Percentiles rank a stretch among this genome's conserved stretches.
Conservation (phyloP, 2,113 vertebrate species). For the Lagopus muta region DNA sequence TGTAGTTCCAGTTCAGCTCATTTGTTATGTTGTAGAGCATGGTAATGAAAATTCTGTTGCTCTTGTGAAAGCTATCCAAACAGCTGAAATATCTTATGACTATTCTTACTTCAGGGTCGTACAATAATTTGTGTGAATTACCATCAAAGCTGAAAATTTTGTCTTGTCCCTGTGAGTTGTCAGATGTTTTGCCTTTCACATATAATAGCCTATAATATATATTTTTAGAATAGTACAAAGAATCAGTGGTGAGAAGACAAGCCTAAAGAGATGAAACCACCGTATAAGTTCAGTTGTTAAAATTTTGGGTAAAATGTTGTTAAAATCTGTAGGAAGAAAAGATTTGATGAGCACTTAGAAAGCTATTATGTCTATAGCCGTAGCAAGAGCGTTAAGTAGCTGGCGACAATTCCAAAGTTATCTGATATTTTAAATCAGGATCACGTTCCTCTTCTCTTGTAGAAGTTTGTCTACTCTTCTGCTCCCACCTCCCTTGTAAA, state of each 20-base stretch:
- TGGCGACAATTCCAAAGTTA: not conserved
- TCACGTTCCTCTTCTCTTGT: not conserved
- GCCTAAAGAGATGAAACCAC: constrained; percentile 36
- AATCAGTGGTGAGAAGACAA: not conserved
- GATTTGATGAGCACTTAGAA: not conserved
- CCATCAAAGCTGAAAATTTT: not conserved
- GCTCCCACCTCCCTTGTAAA: not conserved
- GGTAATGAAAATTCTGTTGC: not conserved
- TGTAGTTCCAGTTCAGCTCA: not conserved
- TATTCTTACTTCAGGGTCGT: not conserved
- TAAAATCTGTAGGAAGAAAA: not conserved
- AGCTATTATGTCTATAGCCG: not conserved
- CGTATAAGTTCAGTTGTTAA: not conserved
- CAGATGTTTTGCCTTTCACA: not conserved
- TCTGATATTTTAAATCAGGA: not conserved
- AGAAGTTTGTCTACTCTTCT: not conserved
- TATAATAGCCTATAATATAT: not conserved
- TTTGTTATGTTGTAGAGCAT: not conserved
- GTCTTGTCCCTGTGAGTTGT: not conserved
- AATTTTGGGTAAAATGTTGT: not conserved
- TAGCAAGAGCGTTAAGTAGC: not conserved
- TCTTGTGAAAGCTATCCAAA: not conserved
- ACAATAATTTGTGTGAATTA: constrained; percentile 18
- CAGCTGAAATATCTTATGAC: constrained; percentile 5
- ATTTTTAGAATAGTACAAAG: not conserved